phyloP scores from a whole-genome alignment of 2,113 vertebrate species.

The Leucoraja erinaceus region DNA sequence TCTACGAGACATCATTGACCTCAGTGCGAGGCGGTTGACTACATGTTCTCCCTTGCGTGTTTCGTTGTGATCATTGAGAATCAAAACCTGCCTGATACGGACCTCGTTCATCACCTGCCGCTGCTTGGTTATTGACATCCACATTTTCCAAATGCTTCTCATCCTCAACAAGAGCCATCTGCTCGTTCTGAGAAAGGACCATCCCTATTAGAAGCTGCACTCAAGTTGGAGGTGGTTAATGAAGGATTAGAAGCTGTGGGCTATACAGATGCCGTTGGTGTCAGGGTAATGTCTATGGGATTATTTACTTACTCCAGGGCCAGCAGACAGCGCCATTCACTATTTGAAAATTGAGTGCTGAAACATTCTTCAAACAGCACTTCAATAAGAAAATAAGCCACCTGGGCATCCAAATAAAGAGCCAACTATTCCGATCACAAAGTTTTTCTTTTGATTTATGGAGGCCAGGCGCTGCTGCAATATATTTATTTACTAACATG shows the following conservation, averaged over 20 bases:
- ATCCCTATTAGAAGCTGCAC: background rate
- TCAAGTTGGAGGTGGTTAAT: slow-evolving; percentile 32
- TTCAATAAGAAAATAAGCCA: slow-evolving; percentile 24
- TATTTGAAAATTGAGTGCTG: slow-evolving; percentile 26
- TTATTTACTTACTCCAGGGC: slow-evolving; percentile 29
- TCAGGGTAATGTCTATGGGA: slow-evolving; percentile 37
- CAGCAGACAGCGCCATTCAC: background rate
- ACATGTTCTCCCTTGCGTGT: background rate
- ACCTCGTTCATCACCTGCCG: background rate
- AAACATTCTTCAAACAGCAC: background rate
- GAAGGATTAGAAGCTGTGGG: slow-evolving; percentile 51
- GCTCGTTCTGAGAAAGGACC: background rate
- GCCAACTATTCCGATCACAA: background rate
- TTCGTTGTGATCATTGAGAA: background rate
- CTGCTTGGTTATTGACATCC: background rate
- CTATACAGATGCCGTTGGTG: slow-evolving; percentile 47
- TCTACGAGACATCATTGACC: background rate
- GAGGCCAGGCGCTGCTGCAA: slow-evolving; percentile 47
- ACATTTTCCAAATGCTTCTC: background rate
- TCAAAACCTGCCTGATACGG: too few species aligned
- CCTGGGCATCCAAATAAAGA: background rate
- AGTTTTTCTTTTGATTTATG: slow-evolving; percentile 44
- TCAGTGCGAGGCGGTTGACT: background rate
- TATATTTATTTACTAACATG: slow-evolving; percentile 62
- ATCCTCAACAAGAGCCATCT: too few species aligned